phyloP scores from a whole-genome alignment of 2,888 invertebrate species.

The Polyommatus iphigenia region DNA sequence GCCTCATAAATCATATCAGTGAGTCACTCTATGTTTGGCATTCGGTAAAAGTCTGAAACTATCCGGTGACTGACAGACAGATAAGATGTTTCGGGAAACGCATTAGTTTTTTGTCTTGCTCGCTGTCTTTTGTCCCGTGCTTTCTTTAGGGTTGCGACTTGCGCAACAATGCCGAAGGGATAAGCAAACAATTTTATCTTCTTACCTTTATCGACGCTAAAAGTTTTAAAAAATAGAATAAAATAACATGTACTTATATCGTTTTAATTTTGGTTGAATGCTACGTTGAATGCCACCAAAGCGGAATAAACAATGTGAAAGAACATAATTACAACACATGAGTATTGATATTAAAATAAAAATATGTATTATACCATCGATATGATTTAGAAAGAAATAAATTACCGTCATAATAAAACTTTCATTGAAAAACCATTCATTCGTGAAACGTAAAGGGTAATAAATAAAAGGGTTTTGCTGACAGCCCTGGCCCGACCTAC shows the following conservation, averaged over 20 bases:
- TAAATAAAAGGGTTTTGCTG: neutral
- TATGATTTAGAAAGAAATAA: too few species aligned
- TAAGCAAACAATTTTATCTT: neutral
- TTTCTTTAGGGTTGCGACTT: constrained; percentile 35
- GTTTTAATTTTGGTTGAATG: too few species aligned
- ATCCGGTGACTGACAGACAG: constrained; percentile 63
- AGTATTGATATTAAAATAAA: neutral
- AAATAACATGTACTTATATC: too few species aligned
- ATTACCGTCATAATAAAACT: neutral
- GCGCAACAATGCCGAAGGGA: neutral
- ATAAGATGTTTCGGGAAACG: constrained; percentile 67
- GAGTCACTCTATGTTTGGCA: constrained; percentile 45
- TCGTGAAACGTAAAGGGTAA: neutral
- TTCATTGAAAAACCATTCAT: neutral
- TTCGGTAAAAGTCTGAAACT: constrained; percentile 51
- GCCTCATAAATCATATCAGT: constrained; percentile 43
- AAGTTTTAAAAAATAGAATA: too few species aligned
- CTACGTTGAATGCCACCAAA: too few species aligned
- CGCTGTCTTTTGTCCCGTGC: constrained; percentile 44
- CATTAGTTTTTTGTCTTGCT: constrained; percentile 61
- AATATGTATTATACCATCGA: too few species aligned
- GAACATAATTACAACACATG: too few species aligned
- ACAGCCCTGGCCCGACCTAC: constrained; percentile 34
- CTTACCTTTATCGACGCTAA: too few species aligned
- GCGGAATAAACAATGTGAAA: too few species aligned